Evolutionary conservation across 2,113 vertebrate genomes (phyloP).

Genomic region (Seriola quinqueradiata): DNA sequence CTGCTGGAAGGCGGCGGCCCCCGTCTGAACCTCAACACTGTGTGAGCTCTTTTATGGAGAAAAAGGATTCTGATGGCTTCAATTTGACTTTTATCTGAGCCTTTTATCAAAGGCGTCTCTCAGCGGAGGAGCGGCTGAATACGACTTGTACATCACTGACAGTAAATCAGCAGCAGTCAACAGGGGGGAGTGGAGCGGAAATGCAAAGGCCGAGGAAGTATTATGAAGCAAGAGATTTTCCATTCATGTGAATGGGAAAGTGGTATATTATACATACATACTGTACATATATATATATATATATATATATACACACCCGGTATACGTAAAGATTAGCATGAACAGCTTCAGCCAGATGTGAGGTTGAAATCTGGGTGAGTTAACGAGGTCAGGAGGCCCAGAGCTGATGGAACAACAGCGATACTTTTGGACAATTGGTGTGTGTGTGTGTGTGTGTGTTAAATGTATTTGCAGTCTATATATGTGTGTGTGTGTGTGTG

Average conservation of each 20-base stretch:
- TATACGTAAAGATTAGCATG: background rate
- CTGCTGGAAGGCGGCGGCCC: background rate
- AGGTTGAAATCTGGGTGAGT: slow-evolving; percentile 44
- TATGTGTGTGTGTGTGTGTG: background rate
- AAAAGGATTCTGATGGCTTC: slow-evolving; percentile 9
- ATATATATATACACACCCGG: no score
- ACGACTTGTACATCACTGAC: background rate
- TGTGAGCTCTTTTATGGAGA: background rate
- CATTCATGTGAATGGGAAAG: no score
- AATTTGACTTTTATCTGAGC: slow-evolving; percentile 8
- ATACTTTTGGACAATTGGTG: slow-evolving; percentile 38
- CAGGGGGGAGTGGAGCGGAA: background rate
- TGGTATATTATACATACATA: no score
- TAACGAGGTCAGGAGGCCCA: slow-evolving; percentile 64
- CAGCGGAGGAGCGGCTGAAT: background rate
- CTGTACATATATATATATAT: no score
- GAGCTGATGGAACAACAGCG: slow-evolving; percentile 39
- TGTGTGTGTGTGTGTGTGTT: slow-evolving; percentile 14
- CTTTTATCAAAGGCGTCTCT: background rate
- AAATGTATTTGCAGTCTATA: background rate
- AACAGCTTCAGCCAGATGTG: slow-evolving; percentile 48
- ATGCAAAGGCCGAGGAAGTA: background rate
- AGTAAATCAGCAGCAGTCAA: background rate
- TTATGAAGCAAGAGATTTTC: no score
- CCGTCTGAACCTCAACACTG: background rate